Evolutionary conservation across 2,797 vertebrate species (phyloP).

Genomic region (Heliangelus exortis): DNA sequence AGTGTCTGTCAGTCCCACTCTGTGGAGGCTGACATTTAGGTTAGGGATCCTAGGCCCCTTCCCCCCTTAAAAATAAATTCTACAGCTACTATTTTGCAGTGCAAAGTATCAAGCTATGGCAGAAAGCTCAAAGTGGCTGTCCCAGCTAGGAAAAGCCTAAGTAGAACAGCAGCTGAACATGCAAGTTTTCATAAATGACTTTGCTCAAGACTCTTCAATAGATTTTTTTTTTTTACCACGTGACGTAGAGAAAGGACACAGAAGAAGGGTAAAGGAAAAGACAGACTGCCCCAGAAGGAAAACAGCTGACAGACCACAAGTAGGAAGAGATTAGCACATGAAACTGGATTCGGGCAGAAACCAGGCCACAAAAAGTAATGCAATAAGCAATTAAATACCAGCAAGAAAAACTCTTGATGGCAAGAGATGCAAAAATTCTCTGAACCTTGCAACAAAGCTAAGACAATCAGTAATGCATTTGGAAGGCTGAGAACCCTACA

Average conservation of each 20-base stretch:
- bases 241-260: not conserved
- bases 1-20: not conserved
- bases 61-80: not conserved
- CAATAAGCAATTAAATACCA: not conserved
- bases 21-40: not conserved
- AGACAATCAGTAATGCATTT: not conserved
- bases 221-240: not conserved
- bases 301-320: not conserved
- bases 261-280: not conserved
- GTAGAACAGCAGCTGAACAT: not conserved
- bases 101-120: not conserved
- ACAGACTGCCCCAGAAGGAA: not conserved
- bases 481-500: not conserved
- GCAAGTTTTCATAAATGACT: rapidly evolving
- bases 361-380: not conserved
- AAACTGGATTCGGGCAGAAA: not conserved
- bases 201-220: not conserved
- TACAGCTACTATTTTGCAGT: not conserved
- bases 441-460: not conserved
- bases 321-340: rapidly evolving
- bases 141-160: not conserved
- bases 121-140: not conserved
- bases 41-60: not conserved
- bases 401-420: not conserved
- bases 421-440: not conserved